Evolutionary conservation across 2,888 invertebrate genomes (phyloP).

Genomic region (Timema podura): DNA sequence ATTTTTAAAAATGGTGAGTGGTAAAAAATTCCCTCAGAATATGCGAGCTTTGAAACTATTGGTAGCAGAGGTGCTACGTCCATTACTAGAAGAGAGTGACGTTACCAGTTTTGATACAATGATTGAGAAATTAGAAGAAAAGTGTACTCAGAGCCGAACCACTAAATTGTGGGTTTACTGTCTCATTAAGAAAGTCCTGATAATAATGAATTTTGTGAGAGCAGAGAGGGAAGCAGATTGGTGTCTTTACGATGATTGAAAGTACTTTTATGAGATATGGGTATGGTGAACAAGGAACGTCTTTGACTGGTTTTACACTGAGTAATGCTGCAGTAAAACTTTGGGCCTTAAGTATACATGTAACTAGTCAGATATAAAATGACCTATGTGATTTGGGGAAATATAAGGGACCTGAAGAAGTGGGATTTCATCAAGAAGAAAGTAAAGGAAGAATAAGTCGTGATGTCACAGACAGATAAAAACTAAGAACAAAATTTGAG

Average conservation of each 20-base stretch:
- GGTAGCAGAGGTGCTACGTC: not conserved
- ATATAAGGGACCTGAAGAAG: not conserved
- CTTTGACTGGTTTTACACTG: no score
- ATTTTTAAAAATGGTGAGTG: not conserved
- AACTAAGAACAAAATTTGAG: not conserved
- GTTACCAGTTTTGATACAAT: not conserved
- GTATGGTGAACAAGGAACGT: no score
- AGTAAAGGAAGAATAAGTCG: not conserved
- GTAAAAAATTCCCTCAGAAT: not conserved
- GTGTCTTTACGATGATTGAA: no score
- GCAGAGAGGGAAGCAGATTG: no score
- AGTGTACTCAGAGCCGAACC: not conserved
- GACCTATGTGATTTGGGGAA: not conserved
- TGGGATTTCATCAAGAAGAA: not conserved
- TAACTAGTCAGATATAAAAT: constrained; percentile 1
- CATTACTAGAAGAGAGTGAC: not conserved
- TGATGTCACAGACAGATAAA: not conserved
- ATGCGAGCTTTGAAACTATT: not conserved
- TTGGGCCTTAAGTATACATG: no score
- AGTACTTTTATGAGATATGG: no score
- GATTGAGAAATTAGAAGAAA: not conserved
- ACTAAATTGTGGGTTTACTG: not conserved
- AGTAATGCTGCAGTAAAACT: no score
- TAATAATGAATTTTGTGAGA: no score
- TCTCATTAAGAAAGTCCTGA: no score